These are phyloP conservation scores for Oreochromis mossambicus DNA, from an alignment of 2,797 vertebrate genomes.

Conservation along the genomic window DNA sequence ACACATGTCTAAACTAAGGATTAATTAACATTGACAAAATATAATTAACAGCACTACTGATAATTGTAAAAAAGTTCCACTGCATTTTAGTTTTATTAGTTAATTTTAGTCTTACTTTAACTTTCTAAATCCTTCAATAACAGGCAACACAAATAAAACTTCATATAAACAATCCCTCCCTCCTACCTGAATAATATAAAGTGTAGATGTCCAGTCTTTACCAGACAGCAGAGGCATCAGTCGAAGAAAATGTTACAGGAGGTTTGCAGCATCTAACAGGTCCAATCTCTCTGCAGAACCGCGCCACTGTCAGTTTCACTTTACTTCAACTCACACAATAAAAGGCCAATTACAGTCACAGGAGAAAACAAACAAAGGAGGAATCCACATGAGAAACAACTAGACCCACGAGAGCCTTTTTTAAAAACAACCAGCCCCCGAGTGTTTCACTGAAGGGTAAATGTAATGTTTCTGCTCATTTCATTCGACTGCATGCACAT, in stretches of 20 bases:
- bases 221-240: neutral
- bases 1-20: neutral
- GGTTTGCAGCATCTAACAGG: neutral
- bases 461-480: neutral
- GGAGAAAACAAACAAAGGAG: constrained; percentile 15
- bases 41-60: neutral
- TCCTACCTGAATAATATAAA: neutral
- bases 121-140: neutral
- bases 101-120: neutral
- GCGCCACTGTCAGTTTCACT: constrained; percentile 9
- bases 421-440: neutral
- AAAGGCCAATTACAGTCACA: constrained; percentile 42
- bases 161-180: fast-evolving
- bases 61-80: neutral
- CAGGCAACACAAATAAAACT: neutral
- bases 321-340: constrained; percentile 2
- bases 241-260: neutral
- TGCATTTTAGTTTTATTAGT: neutral
- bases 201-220: neutral
- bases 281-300: neutral
- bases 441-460: neutral
- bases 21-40: neutral
- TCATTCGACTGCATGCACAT: neutral
- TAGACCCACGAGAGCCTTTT: neutral
- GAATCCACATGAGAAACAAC: neutral